Evolutionary conservation across 2,113 vertebrate genomes (phyloP).

Genomic region (Lepisosteus osseus): DNA sequence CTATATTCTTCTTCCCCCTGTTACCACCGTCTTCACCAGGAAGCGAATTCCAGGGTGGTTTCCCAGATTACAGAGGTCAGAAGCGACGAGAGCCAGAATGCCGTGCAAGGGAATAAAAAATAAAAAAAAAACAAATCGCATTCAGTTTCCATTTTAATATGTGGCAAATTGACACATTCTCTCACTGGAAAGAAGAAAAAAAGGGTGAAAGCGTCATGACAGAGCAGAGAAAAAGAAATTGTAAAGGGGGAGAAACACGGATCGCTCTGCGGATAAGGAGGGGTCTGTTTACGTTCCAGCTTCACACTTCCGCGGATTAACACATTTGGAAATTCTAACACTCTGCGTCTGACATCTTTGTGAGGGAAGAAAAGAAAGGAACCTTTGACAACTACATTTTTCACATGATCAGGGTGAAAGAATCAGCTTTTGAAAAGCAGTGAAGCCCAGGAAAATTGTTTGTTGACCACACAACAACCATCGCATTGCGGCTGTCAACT

Average conservation of each 20-base stretch:
- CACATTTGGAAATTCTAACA: constrained; percentile 68
- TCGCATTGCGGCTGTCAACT: constrained; percentile 66
- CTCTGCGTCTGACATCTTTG: constrained; percentile 69
- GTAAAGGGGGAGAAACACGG: constrained; percentile 13
- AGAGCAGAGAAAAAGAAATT: constrained; percentile 15
- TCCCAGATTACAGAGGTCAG: neutral
- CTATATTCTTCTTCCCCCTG: no score
- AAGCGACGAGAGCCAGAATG: neutral
- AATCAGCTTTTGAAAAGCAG: constrained; percentile 72
- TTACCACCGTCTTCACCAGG: no score
- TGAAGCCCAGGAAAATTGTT: constrained; percentile 78
- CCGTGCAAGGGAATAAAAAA: neutral
- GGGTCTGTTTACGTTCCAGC: constrained; percentile 19
- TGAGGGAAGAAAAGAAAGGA: constrained; percentile 64
- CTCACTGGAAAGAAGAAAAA: neutral
- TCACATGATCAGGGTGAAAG: constrained; percentile 66
- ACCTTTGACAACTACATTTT: constrained; percentile 68
- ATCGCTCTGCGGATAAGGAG: constrained; percentile 9
- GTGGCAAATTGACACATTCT: constrained; percentile 10
- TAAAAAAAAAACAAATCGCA: no score
- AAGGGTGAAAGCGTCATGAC: constrained; percentile 6
- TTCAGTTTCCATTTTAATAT: neutral
- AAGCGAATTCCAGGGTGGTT: no score
- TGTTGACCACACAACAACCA: constrained; percentile 74
- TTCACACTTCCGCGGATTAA: constrained; percentile 51